Evolutionary conservation across 2,888 invertebrate genomes (phyloP), one percentile per base, ranked within the genome.

Genomic region (Cordilura impudica): DNA sequence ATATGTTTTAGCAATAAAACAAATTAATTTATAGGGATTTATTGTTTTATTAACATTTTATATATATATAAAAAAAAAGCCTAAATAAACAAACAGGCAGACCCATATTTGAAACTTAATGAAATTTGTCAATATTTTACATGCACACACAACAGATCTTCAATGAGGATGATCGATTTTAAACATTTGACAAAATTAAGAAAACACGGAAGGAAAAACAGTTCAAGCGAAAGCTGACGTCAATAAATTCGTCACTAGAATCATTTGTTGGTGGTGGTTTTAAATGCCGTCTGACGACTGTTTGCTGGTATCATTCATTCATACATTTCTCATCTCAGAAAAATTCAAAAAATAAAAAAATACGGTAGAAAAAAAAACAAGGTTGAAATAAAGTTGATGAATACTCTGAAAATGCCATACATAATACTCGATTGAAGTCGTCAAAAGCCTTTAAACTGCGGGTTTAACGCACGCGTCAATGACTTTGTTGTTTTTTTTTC

Each of bases 401-500:
- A 78, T 74, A 74, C 70, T 49, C 74, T 75, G 29, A 51, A 69
- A 79, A 79, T 72, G 51, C 45, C 67, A 79, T 79, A 72, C 75
- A 71, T 74, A 45, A 69, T 67, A 75, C n/a, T n/a, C n/a, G n/a
- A n/a, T n/a, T 10, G 21, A 39, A 26, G 16, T 49, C 31, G 18
- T 53, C 26, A 60, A 18, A 70, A 60, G 60, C 63, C 60, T 73
- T 45, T 35, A 78, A 76, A 71, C 78, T 82, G 81, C 81, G 82
- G 81, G 82, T 81, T 80, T 80, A 82, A 81, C 81, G 77, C 82
- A 81, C 81, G 81, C 81, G 76, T 78, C 81, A 81, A 72, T 73
- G 76, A 51, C 69, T 78, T 75, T 71, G n/a, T 78, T 65, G 21
- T 21, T 35, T 56, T 26, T 43, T 69, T 18, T 70, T 74, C n/a